Percentiles rank a stretch among this genome's conserved stretches.
phyloP scores from a whole-genome alignment of 2,888 invertebrate species.

The Scaptomyza flava region DNA sequence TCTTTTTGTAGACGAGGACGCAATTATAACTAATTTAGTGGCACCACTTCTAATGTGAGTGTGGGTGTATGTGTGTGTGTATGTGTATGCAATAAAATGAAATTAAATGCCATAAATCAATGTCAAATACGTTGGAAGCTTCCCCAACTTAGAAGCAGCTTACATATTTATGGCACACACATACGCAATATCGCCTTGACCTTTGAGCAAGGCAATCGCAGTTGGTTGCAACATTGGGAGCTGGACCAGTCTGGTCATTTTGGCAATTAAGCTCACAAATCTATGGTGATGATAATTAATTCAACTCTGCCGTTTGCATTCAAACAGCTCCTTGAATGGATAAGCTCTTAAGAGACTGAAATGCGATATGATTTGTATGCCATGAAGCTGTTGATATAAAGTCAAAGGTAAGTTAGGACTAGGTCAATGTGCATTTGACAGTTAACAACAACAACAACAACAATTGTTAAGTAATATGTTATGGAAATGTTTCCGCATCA shows the following conservation, averaged over 20 bases:
- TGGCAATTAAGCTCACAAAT: slow-evolving; percentile 11
- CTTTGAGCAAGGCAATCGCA: slow-evolving; percentile 31
- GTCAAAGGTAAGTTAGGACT: slow-evolving; percentile 4
- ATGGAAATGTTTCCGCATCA: slow-evolving; percentile 23
- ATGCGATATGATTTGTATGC: slow-evolving; percentile 2
- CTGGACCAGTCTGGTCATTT: slow-evolving; percentile 7
- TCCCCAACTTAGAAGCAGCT: slow-evolving; percentile 20
- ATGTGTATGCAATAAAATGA: slow-evolving; percentile 63
- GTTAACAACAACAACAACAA: slow-evolving; percentile 13
- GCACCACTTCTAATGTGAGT: slow-evolving; percentile 1
- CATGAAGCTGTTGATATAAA: slow-evolving; percentile 12
- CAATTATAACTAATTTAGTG: slow-evolving; percentile 55
- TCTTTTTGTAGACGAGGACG: slow-evolving; percentile 16
- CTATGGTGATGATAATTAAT: slow-evolving; percentile 17
- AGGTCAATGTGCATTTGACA: slow-evolving; percentile 23
- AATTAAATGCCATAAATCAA: slow-evolving; percentile 78
- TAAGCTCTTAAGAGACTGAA: slow-evolving; percentile 7
- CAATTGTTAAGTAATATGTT: slow-evolving; percentile 15
- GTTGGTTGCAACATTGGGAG: slow-evolving; percentile 2
- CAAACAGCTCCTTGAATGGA: not conserved
- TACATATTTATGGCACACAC: slow-evolving; percentile 40
- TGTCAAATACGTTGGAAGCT: slow-evolving; percentile 50
- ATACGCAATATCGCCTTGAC: slow-evolving; percentile 39
- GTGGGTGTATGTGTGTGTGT: not conserved
- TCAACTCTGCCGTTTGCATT: not conserved